phyloP scores from a whole-genome alignment of 1,140 invertebrate species.

The Trichogramma pretiosum region DNA sequence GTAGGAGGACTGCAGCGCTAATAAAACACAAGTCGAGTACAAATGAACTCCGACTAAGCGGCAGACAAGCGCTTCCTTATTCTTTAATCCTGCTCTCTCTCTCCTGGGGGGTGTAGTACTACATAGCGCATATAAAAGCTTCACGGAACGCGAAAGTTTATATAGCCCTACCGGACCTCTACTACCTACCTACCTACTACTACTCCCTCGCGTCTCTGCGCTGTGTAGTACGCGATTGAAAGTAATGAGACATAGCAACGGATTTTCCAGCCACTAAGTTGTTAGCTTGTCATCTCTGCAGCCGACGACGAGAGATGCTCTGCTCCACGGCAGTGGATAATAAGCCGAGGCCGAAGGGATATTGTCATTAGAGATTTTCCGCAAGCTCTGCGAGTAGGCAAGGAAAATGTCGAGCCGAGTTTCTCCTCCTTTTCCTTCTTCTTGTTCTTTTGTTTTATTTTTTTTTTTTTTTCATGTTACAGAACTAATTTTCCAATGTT shows the following conservation, averaged over 20 bases:
- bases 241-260: constrained; percentile 37
- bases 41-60: constrained; percentile 37
- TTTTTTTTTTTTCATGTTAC: constrained; percentile 9
- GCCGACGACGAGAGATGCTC: background rate
- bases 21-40: constrained; percentile 12
- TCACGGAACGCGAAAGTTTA: constrained; percentile 38
- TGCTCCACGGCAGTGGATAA: background rate
- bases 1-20: too few species aligned
- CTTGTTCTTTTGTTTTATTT: background rate
- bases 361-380: constrained; percentile 15
- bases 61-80: constrained; percentile 36
- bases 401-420: too few species aligned
- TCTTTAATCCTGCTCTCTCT: constrained; percentile 41
- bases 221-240: constrained; percentile 34
- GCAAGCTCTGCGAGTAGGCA: too few species aligned
- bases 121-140: constrained; percentile 31
- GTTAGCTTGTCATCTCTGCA: constrained; percentile 19
- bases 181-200: too few species aligned
- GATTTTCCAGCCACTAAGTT: constrained; percentile 22
- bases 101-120: too few species aligned
- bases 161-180: constrained; percentile 24
- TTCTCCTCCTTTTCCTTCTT: too few species aligned
- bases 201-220: constrained; percentile 11
- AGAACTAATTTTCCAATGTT: background rate
- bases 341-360: background rate